Evolutionary conservation across 1,140 invertebrate species (phyloP).

Genomic region (Phocides pigmalion): DNA sequence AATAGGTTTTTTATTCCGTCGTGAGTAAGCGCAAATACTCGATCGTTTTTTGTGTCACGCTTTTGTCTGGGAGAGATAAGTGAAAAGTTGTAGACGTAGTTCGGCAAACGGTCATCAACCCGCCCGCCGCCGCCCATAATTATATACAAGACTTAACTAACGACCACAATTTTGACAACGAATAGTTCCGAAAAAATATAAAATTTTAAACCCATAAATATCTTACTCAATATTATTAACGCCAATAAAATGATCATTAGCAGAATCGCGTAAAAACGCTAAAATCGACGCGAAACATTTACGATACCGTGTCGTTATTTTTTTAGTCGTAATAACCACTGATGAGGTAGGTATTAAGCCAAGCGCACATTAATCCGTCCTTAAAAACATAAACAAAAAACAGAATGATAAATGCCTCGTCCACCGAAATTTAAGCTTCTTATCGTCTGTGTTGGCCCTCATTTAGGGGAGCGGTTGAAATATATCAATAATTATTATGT

Average conservation of each 20-base stretch:
- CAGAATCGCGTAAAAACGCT: slow-evolving; percentile 11
- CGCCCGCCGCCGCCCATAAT: slow-evolving; percentile 56
- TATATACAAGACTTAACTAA: slow-evolving; percentile 63
- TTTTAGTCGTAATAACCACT: not conserved
- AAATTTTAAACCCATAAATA: slow-evolving; percentile 18
- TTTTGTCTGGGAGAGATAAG: slow-evolving; percentile 76
- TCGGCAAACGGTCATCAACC: slow-evolving; percentile 63
- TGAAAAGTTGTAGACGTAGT: slow-evolving; percentile 56
- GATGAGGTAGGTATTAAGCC: not conserved
- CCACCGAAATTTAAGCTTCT: slow-evolving; percentile 29
- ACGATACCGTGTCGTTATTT: not conserved
- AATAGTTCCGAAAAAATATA: slow-evolving; percentile 3
- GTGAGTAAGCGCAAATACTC: slow-evolving; percentile 65
- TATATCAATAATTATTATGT: slow-evolving; percentile 66
- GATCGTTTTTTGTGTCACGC: slow-evolving; percentile 50
- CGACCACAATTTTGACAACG: slow-evolving; percentile 37
- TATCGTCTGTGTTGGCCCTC: slow-evolving; percentile 14
- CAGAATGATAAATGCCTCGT: slow-evolving; percentile 17
- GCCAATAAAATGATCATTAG: slow-evolving; percentile 20
- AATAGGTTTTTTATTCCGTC: slow-evolving; percentile 49
- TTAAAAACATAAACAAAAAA: slow-evolving; percentile 26
- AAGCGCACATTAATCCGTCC: slow-evolving; percentile 9
- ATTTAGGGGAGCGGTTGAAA: slow-evolving; percentile 33
- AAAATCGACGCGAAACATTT: not conserved
- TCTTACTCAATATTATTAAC: slow-evolving; percentile 14